Evolutionary conservation across 2,888 invertebrate genomes (phyloP).

Genomic region (Clanis bilineata): DNA sequence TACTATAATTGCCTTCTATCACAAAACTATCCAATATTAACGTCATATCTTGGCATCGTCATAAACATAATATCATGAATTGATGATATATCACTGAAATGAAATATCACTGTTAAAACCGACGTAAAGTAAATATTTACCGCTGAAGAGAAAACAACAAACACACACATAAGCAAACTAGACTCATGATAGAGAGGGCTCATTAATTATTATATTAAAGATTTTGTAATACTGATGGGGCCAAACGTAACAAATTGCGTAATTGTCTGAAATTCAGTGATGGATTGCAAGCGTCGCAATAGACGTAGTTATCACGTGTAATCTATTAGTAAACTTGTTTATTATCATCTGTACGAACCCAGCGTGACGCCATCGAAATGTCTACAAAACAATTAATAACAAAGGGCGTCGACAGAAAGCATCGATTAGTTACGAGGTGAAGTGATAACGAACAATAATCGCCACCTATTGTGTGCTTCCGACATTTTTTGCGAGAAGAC

Average conservation of each 20-base stretch:
- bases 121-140: background rate
- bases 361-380: constrained; percentile 34
- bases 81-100: no score
- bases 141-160: background rate
- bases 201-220: constrained; percentile 7
- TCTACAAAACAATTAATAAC: constrained; percentile 25
- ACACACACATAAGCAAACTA: background rate
- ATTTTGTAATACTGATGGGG: constrained; percentile 8
- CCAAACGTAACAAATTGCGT: constrained; percentile 8
- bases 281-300: constrained; percentile 30
- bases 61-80: no score
- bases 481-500: constrained; percentile 45
- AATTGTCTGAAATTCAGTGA: constrained; percentile 27
- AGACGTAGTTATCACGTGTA: constrained; percentile 27
- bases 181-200: background rate
- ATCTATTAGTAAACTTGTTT: constrained; percentile 27
- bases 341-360: constrained; percentile 28
- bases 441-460: constrained; percentile 55
- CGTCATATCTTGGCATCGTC: background rate
- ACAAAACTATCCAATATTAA: background rate
- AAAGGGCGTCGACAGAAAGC: constrained; percentile 31
- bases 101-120: background rate
- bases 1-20: no score
- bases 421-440: constrained; percentile 47
- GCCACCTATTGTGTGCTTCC: constrained; percentile 52